Base-by-base conservation (phyloP, 2,888 invertebrate species). In the Gastrophysa polygoni region DNA sequence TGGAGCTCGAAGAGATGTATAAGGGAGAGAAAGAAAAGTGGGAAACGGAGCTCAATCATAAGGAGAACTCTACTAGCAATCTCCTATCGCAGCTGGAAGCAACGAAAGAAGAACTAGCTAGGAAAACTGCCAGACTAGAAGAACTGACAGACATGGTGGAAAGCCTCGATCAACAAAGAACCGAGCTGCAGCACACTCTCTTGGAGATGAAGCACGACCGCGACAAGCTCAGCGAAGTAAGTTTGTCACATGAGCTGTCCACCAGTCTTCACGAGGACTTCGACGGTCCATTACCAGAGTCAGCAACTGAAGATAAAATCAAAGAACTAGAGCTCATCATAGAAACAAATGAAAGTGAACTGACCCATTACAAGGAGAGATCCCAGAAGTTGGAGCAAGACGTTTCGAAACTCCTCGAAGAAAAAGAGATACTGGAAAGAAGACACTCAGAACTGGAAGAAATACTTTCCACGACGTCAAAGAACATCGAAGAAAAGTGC, bases 271-370 rank as follows among this genome's bases (percentile, higher is more conserved):
- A 73, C 29, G 72, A 74, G 59, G 70, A 71, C 54, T 64, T 70
- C 28, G 69, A 69, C 34, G 48, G 61, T 20, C 50, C 58, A 16
- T 64, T 67, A 38, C 64, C 70, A n/a, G 69, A 69, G 11, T 68
- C 65, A 10, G 62, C 67, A 11, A 82, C 86, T 55, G 86, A 89
- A 64, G 89, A 89, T 1, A 92, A 91, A 80, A 78, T 92, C 10
- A 89, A 90, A 76, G 91, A 92, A 78, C 83, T 90, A 64, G 89
- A 91, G 75, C 83, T 89, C 50, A 89, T 89, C 65, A 89, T 91
- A 58, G 92, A 92, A 78, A 88, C 86, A 38, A 81, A 91, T 61
- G 90, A 92, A 78, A 80, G 83, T 24, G 91, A 91, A 73, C 83
- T 90, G 52, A 81, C 78, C 1, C 87, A 87, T 71, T 87, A 88